phyloP scores from a whole-genome alignment of 2,888 invertebrate species.

The Monoplex corrugatus region DNA sequence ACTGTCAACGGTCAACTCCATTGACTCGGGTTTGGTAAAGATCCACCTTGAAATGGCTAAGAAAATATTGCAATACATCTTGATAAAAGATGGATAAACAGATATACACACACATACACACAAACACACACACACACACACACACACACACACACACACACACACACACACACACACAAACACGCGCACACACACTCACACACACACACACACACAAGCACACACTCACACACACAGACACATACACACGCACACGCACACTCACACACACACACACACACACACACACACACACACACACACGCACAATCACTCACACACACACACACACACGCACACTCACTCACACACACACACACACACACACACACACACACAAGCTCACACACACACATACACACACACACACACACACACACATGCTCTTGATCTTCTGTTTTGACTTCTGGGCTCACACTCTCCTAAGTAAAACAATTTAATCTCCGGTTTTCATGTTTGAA shows the following conservation, averaged over 20 bases:
- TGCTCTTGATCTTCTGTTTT: too few species aligned
- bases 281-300: constrained; percentile 18
- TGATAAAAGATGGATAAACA: too few species aligned
- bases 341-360: constrained; percentile 24
- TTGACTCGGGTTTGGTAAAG: too few species aligned
- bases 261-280: background rate
- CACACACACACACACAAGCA: background rate
- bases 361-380: constrained; percentile 25
- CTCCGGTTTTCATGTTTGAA: too few species aligned
- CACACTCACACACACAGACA: constrained; percentile 15
- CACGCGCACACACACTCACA: constrained; percentile 9
- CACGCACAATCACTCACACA: background rate
- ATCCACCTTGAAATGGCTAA: too few species aligned
- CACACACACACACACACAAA: constrained; percentile 15
- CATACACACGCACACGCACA: constrained; percentile 14
- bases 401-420: constrained; percentile 32
- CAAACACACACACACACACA: too few species aligned
- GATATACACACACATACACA: too few species aligned
- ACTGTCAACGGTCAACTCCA: too few species aligned
- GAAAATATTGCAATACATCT: too few species aligned
- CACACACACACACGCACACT: background rate
- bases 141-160: constrained; percentile 28
- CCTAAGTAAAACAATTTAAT: too few species aligned
- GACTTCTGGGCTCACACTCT: too few species aligned
- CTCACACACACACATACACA: constrained; percentile 16